These are phyloP conservation scores for Junonia oenone DNA, from an alignment of 2,888 invertebrate genomes.

Conservation along the genomic window DNA sequence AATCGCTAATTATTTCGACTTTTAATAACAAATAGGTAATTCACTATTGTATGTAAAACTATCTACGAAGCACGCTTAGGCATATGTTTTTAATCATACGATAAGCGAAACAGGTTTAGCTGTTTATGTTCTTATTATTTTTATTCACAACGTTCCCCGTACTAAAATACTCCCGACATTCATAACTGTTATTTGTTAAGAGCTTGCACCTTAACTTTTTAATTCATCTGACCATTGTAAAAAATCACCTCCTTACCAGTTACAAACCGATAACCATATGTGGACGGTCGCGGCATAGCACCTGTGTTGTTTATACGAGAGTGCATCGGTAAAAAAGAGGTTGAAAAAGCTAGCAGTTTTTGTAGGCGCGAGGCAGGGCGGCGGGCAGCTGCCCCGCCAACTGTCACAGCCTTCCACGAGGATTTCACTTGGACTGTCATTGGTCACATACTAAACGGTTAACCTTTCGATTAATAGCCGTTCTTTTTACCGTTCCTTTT, in stretches of 20 bases:
- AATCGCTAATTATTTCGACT: too few relatives aligned
- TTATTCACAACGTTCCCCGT: neutral
- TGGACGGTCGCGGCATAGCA: conserved; percentile 71
- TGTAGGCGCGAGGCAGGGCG: conserved; percentile 71
- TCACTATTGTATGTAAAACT: neutral
- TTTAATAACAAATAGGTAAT: neutral
- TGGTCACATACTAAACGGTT: conserved; percentile 53
- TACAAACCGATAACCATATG: conserved; percentile 72
- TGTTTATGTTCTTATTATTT: neutral
- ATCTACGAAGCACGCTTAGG: neutral
- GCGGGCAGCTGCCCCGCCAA: conserved; percentile 73
- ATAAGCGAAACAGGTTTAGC: neutral
- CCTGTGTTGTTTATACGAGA: conserved; percentile 79
- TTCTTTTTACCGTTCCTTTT: conserved; percentile 30
- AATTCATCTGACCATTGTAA: conserved; percentile 48
- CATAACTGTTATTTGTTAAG: conserved; percentile 8
- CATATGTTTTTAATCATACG: neutral
- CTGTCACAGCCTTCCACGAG: conserved; percentile 67
- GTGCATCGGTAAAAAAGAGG: conserved; percentile 71
- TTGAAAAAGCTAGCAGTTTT: conserved; percentile 73
- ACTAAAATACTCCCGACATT: conserved; percentile 5
- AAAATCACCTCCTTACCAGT: conserved; percentile 55
- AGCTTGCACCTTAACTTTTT: conserved; percentile 35
- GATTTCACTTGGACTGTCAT: conserved; percentile 64
- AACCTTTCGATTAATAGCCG: conserved; percentile 48